phyloP scores from a whole-genome alignment of 92 coral and sea anemone species.

The Meandrina meandrites region DNA sequence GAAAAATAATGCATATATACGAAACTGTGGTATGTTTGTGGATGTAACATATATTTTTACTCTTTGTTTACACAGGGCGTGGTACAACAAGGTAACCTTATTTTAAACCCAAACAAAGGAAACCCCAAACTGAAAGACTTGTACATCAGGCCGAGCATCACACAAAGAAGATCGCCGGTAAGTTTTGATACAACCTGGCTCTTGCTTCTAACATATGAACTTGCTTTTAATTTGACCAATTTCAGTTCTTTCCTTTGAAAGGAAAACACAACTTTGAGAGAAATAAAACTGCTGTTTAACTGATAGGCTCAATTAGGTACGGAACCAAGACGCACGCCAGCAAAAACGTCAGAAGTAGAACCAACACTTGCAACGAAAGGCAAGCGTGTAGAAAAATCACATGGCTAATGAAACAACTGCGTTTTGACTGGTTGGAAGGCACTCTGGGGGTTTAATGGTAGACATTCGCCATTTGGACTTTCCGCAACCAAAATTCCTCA shows the following conservation, averaged over 20 bases:
- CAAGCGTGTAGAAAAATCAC: not conserved
- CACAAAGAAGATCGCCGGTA: constrained; percentile 88
- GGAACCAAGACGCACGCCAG: no score
- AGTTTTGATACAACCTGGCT: not conserved
- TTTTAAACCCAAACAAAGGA: constrained; percentile 83
- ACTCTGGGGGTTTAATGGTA: not conserved
- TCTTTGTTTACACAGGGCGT: constrained; percentile 72
- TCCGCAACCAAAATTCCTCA: no score
- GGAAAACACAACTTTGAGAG: no score
- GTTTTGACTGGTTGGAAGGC: not conserved
- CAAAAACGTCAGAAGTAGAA: not conserved
- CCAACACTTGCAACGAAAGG: not conserved
- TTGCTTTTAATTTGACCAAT: not conserved
- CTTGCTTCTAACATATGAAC: not conserved
- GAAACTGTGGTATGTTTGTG: no score
- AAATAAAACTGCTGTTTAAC: no score
- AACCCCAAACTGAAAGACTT: constrained; percentile 96
- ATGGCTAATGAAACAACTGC: not conserved
- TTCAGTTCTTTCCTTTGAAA: no score
- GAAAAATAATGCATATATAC: no score
- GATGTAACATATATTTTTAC: no score
- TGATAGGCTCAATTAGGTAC: no score
- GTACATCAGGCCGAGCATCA: constrained; percentile 94
- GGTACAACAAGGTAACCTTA: constrained; percentile 92
- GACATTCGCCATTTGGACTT: no score